Evolutionary conservation across 2,113 vertebrate genomes (phyloP).

Genomic region (Microcebus tavaratra): DNA sequence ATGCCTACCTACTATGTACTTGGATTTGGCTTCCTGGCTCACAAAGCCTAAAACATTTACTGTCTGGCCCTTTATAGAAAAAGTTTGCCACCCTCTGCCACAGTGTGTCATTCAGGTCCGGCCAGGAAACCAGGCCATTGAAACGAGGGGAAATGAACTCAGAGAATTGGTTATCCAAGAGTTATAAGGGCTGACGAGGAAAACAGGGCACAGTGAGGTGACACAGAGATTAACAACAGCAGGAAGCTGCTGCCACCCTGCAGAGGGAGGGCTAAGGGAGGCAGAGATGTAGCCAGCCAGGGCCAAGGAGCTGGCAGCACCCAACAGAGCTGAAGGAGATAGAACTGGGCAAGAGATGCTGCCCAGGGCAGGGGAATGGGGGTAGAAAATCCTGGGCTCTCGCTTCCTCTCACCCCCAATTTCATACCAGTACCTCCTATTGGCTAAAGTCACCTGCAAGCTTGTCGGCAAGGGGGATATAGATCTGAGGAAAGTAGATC

Average conservation of each 20-base stretch:
- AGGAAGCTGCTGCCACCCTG: neutral
- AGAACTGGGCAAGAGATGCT: neutral
- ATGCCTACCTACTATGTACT: neutral
- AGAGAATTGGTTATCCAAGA: neutral
- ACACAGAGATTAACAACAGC: neutral
- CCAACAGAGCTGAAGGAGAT: neutral
- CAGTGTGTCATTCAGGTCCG: neutral
- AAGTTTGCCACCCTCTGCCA: neutral
- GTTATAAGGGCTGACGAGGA: neutral
- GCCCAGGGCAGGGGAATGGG: neutral
- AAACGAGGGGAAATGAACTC: neutral
- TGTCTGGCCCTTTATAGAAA: neutral
- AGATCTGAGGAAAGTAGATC: neutral
- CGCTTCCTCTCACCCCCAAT: neutral
- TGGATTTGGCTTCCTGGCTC: neutral
- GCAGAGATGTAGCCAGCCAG: rapidly evolving
- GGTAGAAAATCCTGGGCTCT: neutral
- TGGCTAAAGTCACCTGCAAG: neutral
- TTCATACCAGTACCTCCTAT: neutral
- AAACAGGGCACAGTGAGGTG: neutral
- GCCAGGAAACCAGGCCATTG: neutral
- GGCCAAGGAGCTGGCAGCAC: neutral
- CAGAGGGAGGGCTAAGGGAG: neutral
- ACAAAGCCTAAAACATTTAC: slow-evolving; percentile 18
- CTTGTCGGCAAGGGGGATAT: neutral